phyloP scores from a whole-genome alignment of 2,797 vertebrate species.

The Tangara arthus region DNA sequence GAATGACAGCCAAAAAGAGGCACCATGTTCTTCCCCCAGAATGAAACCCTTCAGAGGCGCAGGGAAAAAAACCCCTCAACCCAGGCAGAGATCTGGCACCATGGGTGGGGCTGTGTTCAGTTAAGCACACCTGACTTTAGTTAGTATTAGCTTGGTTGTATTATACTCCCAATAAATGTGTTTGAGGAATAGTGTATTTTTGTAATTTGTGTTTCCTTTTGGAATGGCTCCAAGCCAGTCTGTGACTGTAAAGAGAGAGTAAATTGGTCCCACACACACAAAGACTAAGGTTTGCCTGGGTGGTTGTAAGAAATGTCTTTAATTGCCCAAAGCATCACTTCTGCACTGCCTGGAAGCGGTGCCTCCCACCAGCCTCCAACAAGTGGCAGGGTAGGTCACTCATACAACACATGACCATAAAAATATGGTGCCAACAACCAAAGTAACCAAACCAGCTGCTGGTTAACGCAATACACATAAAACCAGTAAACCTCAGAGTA shows the following conservation, averaged over 20 bases:
- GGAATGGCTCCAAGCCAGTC: neutral
- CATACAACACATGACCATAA: neutral
- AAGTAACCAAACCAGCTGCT: neutral
- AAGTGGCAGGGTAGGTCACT: neutral
- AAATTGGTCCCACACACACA: neutral
- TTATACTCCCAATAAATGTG: neutral
- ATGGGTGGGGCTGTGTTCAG: fast-evolving
- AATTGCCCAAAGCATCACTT: slow-evolving; percentile 57
- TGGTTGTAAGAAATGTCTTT: slow-evolving; percentile 64
- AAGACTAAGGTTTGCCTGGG: neutral
- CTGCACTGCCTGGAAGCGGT: neutral
- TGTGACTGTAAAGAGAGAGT: neutral
- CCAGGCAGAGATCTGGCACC: fast-evolving
- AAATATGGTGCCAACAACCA: neutral
- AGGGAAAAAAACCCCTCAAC: fast-evolving
- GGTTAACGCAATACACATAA: neutral
- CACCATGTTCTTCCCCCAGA: fast-evolving
- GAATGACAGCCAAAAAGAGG: slow-evolving; percentile 69
- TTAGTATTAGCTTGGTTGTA: neutral
- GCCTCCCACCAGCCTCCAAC: slow-evolving; percentile 1
- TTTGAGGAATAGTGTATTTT: neutral
- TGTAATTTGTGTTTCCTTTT: neutral
- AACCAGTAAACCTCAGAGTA: neutral
- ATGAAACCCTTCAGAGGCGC: neutral
- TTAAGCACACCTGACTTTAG: neutral